Percentiles rank a stretch among this genome's conserved stretches.
phyloP scores from a whole-genome alignment of 2,113 vertebrate genomes.

The Telmatochromis bifrenatus region DNA sequence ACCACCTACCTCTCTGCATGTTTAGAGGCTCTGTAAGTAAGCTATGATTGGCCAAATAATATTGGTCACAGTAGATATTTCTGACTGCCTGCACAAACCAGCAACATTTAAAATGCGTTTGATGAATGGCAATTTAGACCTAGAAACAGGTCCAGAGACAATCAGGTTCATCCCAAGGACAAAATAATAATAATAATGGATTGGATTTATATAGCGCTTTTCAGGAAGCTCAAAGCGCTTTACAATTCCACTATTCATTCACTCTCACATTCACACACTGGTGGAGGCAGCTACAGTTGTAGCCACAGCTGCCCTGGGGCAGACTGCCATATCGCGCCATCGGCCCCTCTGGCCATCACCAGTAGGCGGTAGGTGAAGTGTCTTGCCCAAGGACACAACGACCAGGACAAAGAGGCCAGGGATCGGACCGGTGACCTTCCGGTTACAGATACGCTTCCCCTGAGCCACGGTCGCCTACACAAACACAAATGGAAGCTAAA shows the following conservation, averaged over 20 bases:
- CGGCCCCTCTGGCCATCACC: no score
- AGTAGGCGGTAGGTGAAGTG: rapidly evolving
- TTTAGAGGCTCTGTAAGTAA: neutral
- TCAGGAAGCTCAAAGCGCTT: rapidly evolving
- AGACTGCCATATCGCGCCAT: rapidly evolving
- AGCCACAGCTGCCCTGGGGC: rapidly evolving
- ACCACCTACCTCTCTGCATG: neutral
- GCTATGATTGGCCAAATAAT: neutral
- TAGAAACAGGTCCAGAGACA: neutral
- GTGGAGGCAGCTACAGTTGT: rapidly evolving
- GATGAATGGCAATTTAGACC: neutral
- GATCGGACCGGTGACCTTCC: rapidly evolving
- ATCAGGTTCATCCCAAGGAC: neutral
- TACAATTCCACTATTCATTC: no score
- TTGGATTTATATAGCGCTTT: rapidly evolving
- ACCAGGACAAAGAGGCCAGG: rapidly evolving
- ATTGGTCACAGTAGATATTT: neutral
- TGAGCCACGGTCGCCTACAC: neutral
- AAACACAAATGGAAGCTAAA: neutral
- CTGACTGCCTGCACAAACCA: neutral
- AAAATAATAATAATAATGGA: neutral
- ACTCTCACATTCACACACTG: no score
- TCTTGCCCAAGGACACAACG: no score
- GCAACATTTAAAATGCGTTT: neutral
- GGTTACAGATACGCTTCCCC: rapidly evolving